Evolutionary conservation across 1,140 invertebrate genomes (phyloP).

Genomic region (Acarapis woodi): DNA sequence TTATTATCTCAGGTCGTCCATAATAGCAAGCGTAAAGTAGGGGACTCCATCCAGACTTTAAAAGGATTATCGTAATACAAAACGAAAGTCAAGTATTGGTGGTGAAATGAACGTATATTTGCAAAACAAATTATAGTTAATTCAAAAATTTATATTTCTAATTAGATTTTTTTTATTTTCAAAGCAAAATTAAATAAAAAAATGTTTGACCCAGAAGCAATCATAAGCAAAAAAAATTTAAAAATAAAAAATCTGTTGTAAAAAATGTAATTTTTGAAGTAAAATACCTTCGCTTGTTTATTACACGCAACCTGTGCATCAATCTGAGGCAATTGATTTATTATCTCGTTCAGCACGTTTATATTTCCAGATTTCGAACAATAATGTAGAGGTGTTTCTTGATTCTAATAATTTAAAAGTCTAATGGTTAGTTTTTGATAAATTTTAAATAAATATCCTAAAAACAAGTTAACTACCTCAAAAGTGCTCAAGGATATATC

Average conservation of each 20-base stretch:
- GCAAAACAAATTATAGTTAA: not conserved
- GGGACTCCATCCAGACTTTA: conserved; percentile 63
- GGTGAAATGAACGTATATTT: not conserved
- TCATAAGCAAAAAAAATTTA: not conserved
- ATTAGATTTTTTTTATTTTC: not conserved
- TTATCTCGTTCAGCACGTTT: conserved; percentile 71
- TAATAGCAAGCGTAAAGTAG: conserved; percentile 50
- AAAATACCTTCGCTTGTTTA: conserved; percentile 36
- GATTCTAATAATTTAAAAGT: conserved; percentile 23
- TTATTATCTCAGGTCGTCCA: conserved; percentile 26
- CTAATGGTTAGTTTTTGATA: not conserved
- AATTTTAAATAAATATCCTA: not conserved
- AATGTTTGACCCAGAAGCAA: not conserved
- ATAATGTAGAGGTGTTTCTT: conserved; percentile 82
- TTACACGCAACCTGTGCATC: conserved; percentile 77
- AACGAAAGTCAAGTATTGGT: not conserved
- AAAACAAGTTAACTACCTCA: conserved; percentile 3
- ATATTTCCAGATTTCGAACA: conserved; percentile 82
- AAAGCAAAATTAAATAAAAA: not conserved
- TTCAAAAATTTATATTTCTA: not conserved
- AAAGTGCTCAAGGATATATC: conserved; percentile 48
- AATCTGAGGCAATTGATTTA: conserved; percentile 49
- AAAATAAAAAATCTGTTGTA: not conserved
- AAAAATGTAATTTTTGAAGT: not conserved
- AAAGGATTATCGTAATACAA: not conserved